Conservation (phyloP, 2,888 invertebrate genomes). For the Deilephila porcellus region DNA sequence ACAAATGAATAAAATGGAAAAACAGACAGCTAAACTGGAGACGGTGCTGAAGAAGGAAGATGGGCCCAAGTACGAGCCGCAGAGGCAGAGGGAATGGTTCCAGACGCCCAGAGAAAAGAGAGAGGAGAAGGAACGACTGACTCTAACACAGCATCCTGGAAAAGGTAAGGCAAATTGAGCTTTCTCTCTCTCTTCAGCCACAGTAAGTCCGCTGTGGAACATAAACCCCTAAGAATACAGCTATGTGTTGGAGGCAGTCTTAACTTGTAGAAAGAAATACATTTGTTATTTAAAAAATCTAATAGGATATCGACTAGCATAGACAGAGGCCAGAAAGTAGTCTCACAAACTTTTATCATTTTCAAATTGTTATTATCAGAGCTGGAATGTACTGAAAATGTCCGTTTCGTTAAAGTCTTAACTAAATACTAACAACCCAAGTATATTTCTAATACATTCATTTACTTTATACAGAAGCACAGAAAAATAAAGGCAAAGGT, state of each 20-base stretch:
- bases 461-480: constrained; percentile 40
- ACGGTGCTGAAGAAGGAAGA: constrained; percentile 61
- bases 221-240: too few relatives aligned
- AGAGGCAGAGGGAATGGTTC: constrained; percentile 90
- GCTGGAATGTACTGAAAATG: too few relatives aligned
- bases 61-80: constrained; percentile 69
- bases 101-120: constrained; percentile 92
- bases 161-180: constrained; percentile 56
- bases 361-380: too few relatives aligned
- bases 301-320: too few relatives aligned
- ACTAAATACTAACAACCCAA: too few relatives aligned
- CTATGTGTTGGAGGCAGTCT: too few relatives aligned
- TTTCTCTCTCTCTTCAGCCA: background rate
- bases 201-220: too few relatives aligned
- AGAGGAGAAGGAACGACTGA: constrained; percentile 88
- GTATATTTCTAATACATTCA: background rate
- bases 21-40: constrained; percentile 89
- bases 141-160: constrained; percentile 70
- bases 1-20: constrained; percentile 92
- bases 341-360: too few relatives aligned
- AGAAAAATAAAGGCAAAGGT: constrained; percentile 62
- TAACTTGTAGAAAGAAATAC: too few relatives aligned
- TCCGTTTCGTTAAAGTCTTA: too few relatives aligned
- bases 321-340: too few relatives aligned
- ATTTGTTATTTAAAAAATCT: too few relatives aligned